These are phyloP conservation scores for Ernsta delagoae DNA, from an alignment of 2,888 invertebrate species.

Conservation along the genomic window DNA sequence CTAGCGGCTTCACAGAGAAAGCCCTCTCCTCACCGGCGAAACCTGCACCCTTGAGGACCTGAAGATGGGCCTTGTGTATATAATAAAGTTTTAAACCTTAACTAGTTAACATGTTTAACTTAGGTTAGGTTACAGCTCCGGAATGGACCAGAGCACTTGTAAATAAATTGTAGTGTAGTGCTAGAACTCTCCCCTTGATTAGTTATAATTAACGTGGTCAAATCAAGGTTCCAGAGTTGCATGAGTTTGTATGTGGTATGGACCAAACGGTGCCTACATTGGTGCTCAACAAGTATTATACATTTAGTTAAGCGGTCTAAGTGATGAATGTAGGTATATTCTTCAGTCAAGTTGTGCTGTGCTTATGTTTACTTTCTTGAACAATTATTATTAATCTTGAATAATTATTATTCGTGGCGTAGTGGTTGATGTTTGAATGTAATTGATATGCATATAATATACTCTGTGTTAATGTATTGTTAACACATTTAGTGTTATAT, in stretches of 20 bases:
- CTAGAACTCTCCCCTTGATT: slow-evolving; percentile 9
- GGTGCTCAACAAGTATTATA: slow-evolving; percentile 52
- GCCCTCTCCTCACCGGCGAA: slow-evolving; percentile 63
- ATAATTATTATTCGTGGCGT: slow-evolving; percentile 47
- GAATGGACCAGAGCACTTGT: not conserved
- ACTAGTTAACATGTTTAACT: slow-evolving; percentile 7
- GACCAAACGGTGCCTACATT: slow-evolving; percentile 50
- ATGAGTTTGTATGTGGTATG: slow-evolving; percentile 7
- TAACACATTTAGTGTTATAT: slow-evolving; percentile 62
- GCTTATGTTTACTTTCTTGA: slow-evolving; percentile 57
- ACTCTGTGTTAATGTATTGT: slow-evolving; percentile 57
- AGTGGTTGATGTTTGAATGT: slow-evolving; percentile 55
- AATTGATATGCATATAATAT: slow-evolving; percentile 46
- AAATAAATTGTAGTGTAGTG: slow-evolving; percentile 11
- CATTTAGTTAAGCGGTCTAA: slow-evolving; percentile 33
- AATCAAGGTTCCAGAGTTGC: slow-evolving; percentile 17
- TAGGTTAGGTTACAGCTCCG: not conserved
- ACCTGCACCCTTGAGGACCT: slow-evolving; percentile 63
- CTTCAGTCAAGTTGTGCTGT: slow-evolving; percentile 72
- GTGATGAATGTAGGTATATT: slow-evolving; percentile 12
- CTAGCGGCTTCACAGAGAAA: slow-evolving; percentile 83
- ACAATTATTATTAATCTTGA: slow-evolving; percentile 46
- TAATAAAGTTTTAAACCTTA: slow-evolving; percentile 1
- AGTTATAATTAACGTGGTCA: not conserved
- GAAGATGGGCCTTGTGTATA: not conserved